phyloP scores from a whole-genome alignment of 2,113 vertebrate species.

The Leptobrachium leishanense region DNA sequence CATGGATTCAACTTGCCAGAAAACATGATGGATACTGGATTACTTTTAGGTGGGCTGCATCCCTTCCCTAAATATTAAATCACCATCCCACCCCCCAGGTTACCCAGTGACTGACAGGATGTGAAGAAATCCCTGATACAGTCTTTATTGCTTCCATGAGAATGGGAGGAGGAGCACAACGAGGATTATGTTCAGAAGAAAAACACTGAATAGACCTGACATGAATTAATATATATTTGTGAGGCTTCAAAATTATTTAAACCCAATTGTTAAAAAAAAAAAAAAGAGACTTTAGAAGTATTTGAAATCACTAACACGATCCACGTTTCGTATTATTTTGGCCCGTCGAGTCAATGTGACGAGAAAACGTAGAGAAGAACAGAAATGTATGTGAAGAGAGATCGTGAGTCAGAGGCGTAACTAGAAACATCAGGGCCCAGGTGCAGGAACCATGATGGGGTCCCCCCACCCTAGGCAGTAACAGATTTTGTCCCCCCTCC shows the following conservation, averaged over 20 bases:
- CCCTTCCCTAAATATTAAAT: not conserved
- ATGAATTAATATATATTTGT: not conserved
- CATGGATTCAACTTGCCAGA: not conserved
- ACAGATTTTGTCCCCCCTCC: too few species aligned
- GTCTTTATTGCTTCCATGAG: not conserved
- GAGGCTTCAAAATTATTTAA: not conserved
- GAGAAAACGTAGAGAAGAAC: not conserved
- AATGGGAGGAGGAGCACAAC: not conserved
- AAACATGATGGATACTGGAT: constrained; percentile 14
- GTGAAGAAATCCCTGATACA: not conserved
- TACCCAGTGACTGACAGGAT: constrained; percentile 11
- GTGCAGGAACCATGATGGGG: too few species aligned
- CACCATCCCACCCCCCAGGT: constrained; percentile 19
- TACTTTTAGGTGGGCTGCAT: constrained; percentile 1
- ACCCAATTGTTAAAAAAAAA: too few species aligned
- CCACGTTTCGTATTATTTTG: too few species aligned
- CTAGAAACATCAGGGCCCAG: too few species aligned
- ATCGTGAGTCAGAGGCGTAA: too few species aligned
- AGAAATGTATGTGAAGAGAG: not conserved
- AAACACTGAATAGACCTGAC: not conserved
- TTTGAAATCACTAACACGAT: too few species aligned
- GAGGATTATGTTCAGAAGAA: not conserved
- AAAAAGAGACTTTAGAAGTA: too few species aligned
- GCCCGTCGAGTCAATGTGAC: not conserved
- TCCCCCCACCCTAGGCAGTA: too few species aligned